phyloP scores from a whole-genome alignment of 2,888 invertebrate genomes.

The Drosophila mimica region DNA sequence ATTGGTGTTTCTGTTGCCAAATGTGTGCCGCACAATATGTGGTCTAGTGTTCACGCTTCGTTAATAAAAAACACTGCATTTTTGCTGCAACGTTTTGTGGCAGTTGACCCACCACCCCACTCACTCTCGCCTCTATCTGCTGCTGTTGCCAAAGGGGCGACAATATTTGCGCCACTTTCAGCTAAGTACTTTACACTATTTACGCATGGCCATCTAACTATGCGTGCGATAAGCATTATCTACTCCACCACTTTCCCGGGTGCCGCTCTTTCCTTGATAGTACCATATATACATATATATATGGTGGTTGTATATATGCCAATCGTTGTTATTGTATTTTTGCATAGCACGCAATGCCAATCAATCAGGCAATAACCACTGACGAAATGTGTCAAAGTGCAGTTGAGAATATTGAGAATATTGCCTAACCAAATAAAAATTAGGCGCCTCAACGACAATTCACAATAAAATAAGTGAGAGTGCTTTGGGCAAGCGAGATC shows the following conservation, averaged over 20 bases:
- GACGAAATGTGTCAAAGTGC: conserved; percentile 49
- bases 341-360: conserved; percentile 35
- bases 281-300: background rate
- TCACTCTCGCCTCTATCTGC: background rate
- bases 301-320: conserved; percentile 30
- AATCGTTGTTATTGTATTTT: conserved; percentile 22
- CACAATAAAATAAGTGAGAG: background rate
- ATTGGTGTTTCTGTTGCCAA: conserved; percentile 34
- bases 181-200: conserved; percentile 61
- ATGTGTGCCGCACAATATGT: conserved; percentile 80
- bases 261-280: background rate
- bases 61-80: conserved; percentile 56
- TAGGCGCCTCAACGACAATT: background rate
- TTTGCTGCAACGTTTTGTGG: conserved; percentile 37
- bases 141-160: conserved; percentile 25
- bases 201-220: conserved; percentile 61
- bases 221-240: conserved; percentile 70
- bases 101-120: conserved; percentile 13
- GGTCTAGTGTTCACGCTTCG: conserved; percentile 79
- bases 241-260: background rate
- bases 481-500: background rate
- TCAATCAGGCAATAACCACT: conserved; percentile 49
- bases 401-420: conserved; percentile 36
- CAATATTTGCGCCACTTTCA: conserved; percentile 63
- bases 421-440: conserved; percentile 34